Conservation (phyloP, 2,113 vertebrate genomes). For the Pitta sordida region DNA sequence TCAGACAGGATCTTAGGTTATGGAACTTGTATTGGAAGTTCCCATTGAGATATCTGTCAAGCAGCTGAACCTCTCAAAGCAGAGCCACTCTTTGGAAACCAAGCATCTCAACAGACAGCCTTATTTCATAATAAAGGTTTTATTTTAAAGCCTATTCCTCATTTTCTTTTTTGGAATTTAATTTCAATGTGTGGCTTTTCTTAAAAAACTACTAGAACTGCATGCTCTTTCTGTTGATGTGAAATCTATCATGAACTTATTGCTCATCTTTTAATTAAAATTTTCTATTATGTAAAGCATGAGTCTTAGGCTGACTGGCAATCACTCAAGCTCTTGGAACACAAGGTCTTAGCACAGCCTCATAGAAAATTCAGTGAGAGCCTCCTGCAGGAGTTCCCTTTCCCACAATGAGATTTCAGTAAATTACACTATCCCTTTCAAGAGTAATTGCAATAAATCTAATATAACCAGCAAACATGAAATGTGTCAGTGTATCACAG, state of each 20-base stretch:
- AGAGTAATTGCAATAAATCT: constrained; percentile 52
- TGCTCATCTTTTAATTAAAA: constrained; percentile 44
- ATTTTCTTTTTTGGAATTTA: neutral
- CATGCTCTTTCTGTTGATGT: neutral
- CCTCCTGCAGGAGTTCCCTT: constrained; percentile 25
- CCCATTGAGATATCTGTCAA: neutral
- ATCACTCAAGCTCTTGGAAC: neutral
- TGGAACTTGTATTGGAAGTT: neutral
- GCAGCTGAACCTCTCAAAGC: neutral
- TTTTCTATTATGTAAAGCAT: neutral
- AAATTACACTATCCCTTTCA: constrained; percentile 37
- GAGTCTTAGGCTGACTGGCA: neutral
- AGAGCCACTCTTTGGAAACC: neutral
- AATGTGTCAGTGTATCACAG: constrained; percentile 10
- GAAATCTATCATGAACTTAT: neutral
- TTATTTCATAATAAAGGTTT: neutral
- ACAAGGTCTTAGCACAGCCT: neutral
- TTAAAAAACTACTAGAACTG: neutral
- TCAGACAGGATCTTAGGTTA: neutral
- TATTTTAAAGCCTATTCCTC: neutral
- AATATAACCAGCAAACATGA: constrained; percentile 3
- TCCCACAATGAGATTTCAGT: constrained; percentile 12
- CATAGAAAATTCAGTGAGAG: constrained; percentile 19
- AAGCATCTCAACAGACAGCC: neutral
- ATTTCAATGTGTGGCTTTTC: neutral